Evolutionary conservation across 2,888 invertebrate species (phyloP), one percentile per base, ranked within the genome.

Genomic region (Anorthoa munda): DNA sequence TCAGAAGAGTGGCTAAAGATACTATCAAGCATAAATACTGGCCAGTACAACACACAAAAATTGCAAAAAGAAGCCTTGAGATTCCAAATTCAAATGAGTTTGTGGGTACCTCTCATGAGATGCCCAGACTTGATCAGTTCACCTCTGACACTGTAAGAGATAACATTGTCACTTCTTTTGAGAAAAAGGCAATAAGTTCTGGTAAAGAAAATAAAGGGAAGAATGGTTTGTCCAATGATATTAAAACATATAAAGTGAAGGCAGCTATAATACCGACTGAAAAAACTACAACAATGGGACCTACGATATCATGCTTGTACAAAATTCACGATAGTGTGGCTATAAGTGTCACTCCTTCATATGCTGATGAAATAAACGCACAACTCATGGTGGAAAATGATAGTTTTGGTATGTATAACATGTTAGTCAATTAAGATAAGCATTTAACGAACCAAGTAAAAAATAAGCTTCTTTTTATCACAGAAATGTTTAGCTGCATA

Each of bases 331-430:
- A 86, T 45, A 94, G 90, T 82, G 92, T 96, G 1, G 90, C 93
- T 0, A 89, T 92, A 50, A 95, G 95, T 89, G 94, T 92, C 0
- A 95, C 95, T 4, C 95, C 95, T 0, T 92, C 94, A 0, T 94
- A 95, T 78, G 90, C 88, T 31, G 95, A 95, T 77, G 95, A 95
- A 0, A 88, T 83, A 50, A 93, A 94, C 83, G 92, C 91, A 26
- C 94, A 96, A 75, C 77, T 92, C 18, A 86, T 92, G 81, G 94
- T 94, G 11, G 96, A 95, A 75, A 95, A 92, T 91, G 92, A 94
- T 73, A 91, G 89, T 73, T 92, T 91, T 89, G 94, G 96, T 95
- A 88, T 73, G 93, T 89, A 79, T 72, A 31, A 61, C 58, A 61
- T 50, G 13, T 63, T 55, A 46, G 2, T 55, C 4, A 31, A 18